These are phyloP conservation scores for Picus viridis DNA, from an alignment of 2,797 vertebrate genomes.

Conservation along the genomic window DNA sequence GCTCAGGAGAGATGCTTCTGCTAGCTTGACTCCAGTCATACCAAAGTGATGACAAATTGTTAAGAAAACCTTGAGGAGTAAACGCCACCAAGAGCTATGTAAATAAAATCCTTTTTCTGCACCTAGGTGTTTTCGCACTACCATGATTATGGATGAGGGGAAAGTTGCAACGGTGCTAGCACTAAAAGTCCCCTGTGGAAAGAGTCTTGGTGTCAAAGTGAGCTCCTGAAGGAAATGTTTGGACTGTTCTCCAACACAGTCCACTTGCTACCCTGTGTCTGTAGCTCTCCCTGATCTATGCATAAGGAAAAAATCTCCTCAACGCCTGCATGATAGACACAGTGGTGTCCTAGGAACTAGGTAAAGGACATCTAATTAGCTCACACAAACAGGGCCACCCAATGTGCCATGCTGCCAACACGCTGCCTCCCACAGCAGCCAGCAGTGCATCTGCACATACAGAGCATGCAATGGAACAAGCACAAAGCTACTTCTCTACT, in stretches of 20 bases:
- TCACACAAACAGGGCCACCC: not conserved
- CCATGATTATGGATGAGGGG: not conserved
- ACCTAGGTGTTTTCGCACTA: not conserved
- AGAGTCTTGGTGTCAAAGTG: not conserved
- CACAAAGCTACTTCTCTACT: not conserved
- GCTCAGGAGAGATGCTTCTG: not conserved
- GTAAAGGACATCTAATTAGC: not conserved
- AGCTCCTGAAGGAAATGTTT: not conserved
- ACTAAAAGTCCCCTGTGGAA: not conserved
- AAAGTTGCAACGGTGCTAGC: not conserved
- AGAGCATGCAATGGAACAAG: not conserved
- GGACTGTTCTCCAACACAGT: not conserved
- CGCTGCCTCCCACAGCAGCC: not conserved
- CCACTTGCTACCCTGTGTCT: not conserved
- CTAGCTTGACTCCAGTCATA: not conserved
- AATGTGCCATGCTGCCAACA: not conserved
- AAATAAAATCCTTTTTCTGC: not conserved
- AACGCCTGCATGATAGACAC: not conserved
- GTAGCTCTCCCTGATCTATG: not conserved
- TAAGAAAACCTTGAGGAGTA: not conserved
- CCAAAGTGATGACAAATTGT: not conserved
- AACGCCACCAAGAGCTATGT: not conserved
- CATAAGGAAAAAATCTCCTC: not conserved
- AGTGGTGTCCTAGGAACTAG: not conserved
- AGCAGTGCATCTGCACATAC: rapidly evolving